Evolutionary conservation across 2,888 invertebrate genomes (phyloP).

Genomic region (Platycnemis pennipes): DNA sequence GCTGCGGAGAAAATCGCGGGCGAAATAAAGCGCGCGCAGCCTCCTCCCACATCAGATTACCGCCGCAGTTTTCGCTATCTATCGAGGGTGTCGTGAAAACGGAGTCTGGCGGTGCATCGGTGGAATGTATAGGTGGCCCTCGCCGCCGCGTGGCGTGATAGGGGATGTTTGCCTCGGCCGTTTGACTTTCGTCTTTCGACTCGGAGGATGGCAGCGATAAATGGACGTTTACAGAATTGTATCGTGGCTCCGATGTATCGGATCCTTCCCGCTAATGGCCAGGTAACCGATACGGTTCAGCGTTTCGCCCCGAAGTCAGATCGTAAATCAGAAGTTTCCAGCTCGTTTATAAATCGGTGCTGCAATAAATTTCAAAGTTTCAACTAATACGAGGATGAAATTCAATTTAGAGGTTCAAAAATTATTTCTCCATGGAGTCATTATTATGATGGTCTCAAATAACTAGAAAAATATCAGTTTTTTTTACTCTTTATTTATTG

Average conservation of each 20-base stretch:
- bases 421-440: background rate
- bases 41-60: background rate
- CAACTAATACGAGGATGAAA: background rate
- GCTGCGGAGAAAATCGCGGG: background rate
- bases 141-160: background rate
- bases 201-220: background rate
- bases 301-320: background rate
- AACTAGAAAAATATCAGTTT: too few species aligned
- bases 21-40: background rate
- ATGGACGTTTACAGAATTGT: background rate
- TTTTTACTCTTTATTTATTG: too few species aligned
- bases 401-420: background rate
- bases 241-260: background rate
- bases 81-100: background rate
- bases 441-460: too few species aligned
- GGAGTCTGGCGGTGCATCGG: background rate
- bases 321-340: background rate
- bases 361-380: background rate
- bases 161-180: background rate
- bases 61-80: background rate
- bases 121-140: background rate
- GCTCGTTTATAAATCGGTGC: conserved; percentile 5
- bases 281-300: conserved; percentile 4
- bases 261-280: background rate
- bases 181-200: background rate